Evolutionary conservation across 1,140 invertebrate genomes (phyloP).

Genomic region (Drosophila watanabei): DNA sequence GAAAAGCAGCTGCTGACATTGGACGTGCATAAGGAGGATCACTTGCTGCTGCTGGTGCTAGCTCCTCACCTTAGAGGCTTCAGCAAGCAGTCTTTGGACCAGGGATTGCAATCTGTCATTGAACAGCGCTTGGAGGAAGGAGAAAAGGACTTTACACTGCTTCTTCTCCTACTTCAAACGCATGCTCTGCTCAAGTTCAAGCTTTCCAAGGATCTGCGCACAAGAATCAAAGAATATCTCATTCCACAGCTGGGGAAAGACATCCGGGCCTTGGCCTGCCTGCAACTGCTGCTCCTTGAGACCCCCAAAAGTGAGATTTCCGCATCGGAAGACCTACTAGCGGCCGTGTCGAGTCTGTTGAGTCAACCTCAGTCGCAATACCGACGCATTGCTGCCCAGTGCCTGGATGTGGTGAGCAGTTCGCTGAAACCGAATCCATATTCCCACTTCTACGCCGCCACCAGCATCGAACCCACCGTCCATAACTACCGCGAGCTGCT

Average conservation of each 20-base stretch:
- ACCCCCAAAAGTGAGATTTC: constrained; percentile 20
- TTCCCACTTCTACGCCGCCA: constrained; percentile 89
- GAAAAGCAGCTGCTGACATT: constrained; percentile 42
- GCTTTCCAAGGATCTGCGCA: constrained; percentile 15
- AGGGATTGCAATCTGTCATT: constrained; percentile 36
- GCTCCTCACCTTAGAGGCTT: constrained; percentile 68
- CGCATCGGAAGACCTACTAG: background rate
- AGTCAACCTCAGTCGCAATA: constrained; percentile 44
- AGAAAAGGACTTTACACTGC: constrained; percentile 19
- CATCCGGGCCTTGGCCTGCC: constrained; percentile 51
- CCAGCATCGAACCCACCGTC: constrained; percentile 89
- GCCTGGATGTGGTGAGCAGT: constrained; percentile 49
- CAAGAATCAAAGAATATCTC: constrained; percentile 12
- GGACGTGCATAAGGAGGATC: constrained; percentile 31
- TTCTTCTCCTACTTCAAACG: constrained; percentile 69
- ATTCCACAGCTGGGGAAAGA: constrained; percentile 26
- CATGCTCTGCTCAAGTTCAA: constrained; percentile 58
- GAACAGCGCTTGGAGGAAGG: constrained; percentile 10
- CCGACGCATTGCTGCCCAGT: constrained; percentile 69
- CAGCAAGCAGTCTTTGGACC: constrained; percentile 46
- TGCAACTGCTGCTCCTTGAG: constrained; percentile 53
- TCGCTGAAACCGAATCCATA: constrained; percentile 85
- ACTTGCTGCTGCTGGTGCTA: constrained; percentile 60
- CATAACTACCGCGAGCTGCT: constrained; percentile 93
- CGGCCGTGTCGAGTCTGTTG: constrained; percentile 31